phyloP scores from a whole-genome alignment of 2,888 invertebrate species.

The Girardia tigrina region DNA sequence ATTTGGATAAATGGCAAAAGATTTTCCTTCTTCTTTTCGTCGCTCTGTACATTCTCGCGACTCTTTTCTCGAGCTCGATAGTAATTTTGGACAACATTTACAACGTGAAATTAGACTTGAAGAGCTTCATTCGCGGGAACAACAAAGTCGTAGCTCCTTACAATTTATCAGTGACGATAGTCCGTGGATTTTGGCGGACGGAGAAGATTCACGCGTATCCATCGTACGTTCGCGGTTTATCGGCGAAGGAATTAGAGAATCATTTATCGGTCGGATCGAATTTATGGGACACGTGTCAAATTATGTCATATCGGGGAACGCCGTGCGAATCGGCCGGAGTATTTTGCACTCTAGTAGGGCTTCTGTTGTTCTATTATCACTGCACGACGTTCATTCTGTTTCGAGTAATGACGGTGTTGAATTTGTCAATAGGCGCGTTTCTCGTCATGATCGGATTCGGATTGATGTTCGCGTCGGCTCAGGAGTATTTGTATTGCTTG shows the following conservation, averaged over 20 bases:
- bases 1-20: not conserved
- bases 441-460: not conserved
- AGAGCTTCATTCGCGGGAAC: too few relatives aligned
- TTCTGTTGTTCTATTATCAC: not conserved
- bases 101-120: too few relatives aligned
- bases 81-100: too few relatives aligned
- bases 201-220: not conserved
- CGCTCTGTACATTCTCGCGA: too few relatives aligned
- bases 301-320: not conserved
- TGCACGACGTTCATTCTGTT: not conserved
- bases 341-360: not conserved
- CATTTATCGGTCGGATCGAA: not conserved
- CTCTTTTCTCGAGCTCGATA: too few relatives aligned
- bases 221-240: not conserved
- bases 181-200: not conserved
- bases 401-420: not conserved
- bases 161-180: not conserved
- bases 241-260: not conserved
- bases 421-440: not conserved
- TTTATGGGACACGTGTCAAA: not conserved
- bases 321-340: not conserved
- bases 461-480: not conserved
- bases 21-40: not conserved
- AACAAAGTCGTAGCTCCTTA: too few relatives aligned
- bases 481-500: not conserved